Conservation (phyloP, 2,888 invertebrate species). For the Aproaerema taeniolella region DNA sequence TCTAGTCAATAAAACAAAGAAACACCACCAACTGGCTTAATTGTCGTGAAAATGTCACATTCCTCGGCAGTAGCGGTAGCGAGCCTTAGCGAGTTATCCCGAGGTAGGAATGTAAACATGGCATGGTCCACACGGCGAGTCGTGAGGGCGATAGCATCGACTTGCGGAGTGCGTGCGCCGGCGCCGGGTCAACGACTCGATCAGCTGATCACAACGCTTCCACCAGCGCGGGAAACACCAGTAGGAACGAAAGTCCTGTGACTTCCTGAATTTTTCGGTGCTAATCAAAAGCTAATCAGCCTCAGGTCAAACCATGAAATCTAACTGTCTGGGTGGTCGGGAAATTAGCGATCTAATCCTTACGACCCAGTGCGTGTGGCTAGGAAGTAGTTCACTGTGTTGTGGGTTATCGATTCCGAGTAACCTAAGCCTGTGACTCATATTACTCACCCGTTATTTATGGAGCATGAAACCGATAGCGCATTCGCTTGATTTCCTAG, state of each 20-base stretch:
- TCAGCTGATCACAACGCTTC: background rate
- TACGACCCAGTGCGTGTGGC: slow-evolving; percentile 17
- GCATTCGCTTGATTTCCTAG: slow-evolving; percentile 12
- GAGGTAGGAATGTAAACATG: no score
- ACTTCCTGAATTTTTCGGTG: no score
- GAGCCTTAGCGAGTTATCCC: no score
- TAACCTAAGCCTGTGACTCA: slow-evolving; percentile 13
- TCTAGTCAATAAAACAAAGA: no score
- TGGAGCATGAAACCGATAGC: slow-evolving; percentile 17
- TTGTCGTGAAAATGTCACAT: no score
- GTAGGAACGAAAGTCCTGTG: no score
- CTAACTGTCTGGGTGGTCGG: no score
- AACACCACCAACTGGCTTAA: no score
- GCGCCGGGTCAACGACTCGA: slow-evolving; percentile 1
- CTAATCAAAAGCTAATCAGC: no score
- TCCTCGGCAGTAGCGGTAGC: no score
- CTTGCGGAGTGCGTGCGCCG: background rate
- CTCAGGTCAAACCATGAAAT: slow-evolving; percentile 4
- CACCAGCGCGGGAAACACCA: background rate
- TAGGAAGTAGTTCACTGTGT: slow-evolving; percentile 21
- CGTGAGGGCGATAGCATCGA: background rate
- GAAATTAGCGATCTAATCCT: slow-evolving; percentile 1
- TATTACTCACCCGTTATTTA: slow-evolving; percentile 15
- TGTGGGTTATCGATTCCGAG: slow-evolving; percentile 31
- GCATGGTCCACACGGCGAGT: no score